phyloP scores from a whole-genome alignment of 1,140 invertebrate species.

The Bombus waltoni region DNA sequence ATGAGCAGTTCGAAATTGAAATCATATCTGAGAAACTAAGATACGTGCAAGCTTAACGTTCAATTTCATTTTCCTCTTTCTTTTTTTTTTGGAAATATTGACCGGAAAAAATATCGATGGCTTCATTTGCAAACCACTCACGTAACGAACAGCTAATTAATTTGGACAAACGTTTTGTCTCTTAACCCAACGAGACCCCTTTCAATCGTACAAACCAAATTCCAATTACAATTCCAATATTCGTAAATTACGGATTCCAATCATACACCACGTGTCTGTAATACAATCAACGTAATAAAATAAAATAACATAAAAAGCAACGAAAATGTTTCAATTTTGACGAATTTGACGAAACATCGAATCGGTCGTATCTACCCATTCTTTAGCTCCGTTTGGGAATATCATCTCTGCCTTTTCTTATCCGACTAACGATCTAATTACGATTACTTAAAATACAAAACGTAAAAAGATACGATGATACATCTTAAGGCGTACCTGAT shows the following conservation, averaged over 20 bases:
- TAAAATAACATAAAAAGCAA: neutral
- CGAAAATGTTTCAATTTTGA: neutral
- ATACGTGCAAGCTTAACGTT: too few species aligned
- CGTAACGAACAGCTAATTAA: too few species aligned
- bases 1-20: too few species aligned
- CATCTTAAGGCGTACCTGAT: constrained; percentile 73
- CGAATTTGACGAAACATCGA: neutral
- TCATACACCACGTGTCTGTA: neutral
- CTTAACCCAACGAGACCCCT: neutral
- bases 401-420: neutral
- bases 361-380: neutral
- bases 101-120: neutral
- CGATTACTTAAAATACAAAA: neutral
- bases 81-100: neutral
- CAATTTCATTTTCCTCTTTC: too few species aligned
- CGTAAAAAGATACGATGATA: constrained; percentile 9
- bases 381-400: neutral
- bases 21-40: too few species aligned
- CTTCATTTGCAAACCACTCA: too few species aligned
- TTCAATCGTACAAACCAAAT: neutral
- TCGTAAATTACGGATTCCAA: neutral
- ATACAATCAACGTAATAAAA: neutral
- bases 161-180: neutral
- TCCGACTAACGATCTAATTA: constrained; percentile 18
- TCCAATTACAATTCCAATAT: constrained; percentile 11